Evolutionary conservation across 2,113 vertebrate species (phyloP), one percentile per base, ranked within the genome.

Genomic region (Nipponia nippon): DNA sequence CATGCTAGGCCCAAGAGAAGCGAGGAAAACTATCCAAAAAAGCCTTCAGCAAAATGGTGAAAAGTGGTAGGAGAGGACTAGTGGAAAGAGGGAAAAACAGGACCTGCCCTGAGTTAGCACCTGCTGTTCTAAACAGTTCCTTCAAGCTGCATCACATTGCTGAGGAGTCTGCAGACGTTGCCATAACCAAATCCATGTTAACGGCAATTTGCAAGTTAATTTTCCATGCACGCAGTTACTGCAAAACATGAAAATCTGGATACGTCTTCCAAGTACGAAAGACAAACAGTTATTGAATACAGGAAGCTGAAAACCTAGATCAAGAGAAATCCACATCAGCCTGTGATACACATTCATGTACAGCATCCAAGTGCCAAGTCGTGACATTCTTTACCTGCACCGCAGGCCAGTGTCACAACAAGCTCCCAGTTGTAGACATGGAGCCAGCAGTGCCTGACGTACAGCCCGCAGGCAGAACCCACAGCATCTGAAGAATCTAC

Each of bases 391-490:
- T 36, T 5, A 5, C 40, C 30, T 16, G 29, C 11, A 0, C 40
- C 2, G 9, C 0, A 6, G n/a, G 40, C 16, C n/a, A 8, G 50
- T 5, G 34, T 8, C 73, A 16, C 42, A n/a, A 5, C 2, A 7
- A 58, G 73, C 25, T 70, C 63, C 50, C 2, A 2, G 61, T 3
- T 19, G 25, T 8, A 22, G 10, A 1, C 6, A 11, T 3, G 4
- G 26, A 62, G n/a, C 9, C 71, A 56, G 81, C 71, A 70, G 58
- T 26, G 69, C 59, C 58, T 11, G 25, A 22, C 16, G 13, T 4
- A n/a, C 1, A 1, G 40, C 55, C 36, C 1, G 2, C 61, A n/a
- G 46, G 34, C 47, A 83, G 83, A 42, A 69, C 16, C n/a, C 49
- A 2, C 34, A 29, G 69, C 22, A 16, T 6, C 1, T 11, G 14